phyloP scores from a whole-genome alignment of 2,797 vertebrate species.

The Esox lucius region DNA sequence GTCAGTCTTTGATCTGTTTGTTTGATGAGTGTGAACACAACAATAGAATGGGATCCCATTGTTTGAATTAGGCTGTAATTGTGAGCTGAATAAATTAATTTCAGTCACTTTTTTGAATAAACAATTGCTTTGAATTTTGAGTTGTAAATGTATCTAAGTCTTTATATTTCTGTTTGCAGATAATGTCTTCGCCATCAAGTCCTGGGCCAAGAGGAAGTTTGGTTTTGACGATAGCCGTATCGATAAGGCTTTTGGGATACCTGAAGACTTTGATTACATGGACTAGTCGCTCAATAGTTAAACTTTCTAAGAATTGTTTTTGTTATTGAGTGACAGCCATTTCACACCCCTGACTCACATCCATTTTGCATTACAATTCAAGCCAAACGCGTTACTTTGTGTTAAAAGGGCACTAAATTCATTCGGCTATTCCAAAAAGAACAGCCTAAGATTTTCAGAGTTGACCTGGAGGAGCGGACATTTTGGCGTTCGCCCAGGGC shows the following conservation, averaged over 20 bases:
- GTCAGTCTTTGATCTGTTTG: background rate
- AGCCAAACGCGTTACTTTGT: background rate
- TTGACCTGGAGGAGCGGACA: background rate
- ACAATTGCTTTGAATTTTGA: background rate
- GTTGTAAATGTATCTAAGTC: slow-evolving; percentile 28
- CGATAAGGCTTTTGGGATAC: slow-evolving; percentile 95
- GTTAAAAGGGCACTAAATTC: background rate
- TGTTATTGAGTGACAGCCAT: background rate
- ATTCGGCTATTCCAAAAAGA: background rate
- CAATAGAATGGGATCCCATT: background rate
- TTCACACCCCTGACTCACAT: background rate
- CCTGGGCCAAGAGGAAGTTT: slow-evolving; percentile 98
- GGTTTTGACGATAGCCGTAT: slow-evolving; percentile 88
- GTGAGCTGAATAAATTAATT: background rate
- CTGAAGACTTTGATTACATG: slow-evolving; percentile 96
- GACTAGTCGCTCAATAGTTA: slow-evolving; percentile 70
- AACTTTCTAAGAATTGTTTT: background rate
- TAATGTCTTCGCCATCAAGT: slow-evolving; percentile 95
- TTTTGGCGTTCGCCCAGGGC: background rate
- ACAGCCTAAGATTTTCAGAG: background rate
- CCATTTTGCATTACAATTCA: background rate
- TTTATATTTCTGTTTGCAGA: slow-evolving; percentile 68
- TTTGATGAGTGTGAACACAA: background rate
- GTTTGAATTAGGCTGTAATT: background rate
- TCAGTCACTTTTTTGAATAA: background rate